Evolutionary conservation across 37 sponge, comb jelly and placozoan species (phyloP), one percentile per base, ranked within the genome.

Genomic region (Ephydatia muelleri): DNA sequence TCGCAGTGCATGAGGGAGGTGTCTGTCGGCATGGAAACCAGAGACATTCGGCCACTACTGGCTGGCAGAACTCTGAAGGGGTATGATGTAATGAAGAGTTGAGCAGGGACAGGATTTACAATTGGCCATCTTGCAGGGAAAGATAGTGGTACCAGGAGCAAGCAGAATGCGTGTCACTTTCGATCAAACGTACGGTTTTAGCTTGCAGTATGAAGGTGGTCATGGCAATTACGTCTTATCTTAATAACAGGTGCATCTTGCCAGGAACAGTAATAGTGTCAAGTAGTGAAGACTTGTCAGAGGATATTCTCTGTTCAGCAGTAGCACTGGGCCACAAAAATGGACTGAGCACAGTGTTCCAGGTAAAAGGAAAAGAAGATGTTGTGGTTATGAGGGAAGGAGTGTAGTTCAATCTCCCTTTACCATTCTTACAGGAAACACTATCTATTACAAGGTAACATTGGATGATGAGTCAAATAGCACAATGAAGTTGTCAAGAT

Each of bases 1-100:
- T 88, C 88, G 8, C 80, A 93, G 85, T 90, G 91, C 40, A 93
- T 93, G 94, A 81, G 81, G 35, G 87, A 87, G 38, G 87, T 93
- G 74, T 73, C 65, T 35, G 86, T 93, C 12, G 85, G 80, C 68
- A 90, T 65, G 25, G 82, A 87, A 39, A 65, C 29, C 9, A 73
- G 64, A 68, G 57, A 79, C 64, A 70, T 86, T 37, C 65, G 69
- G n/a, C 81, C 81, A 70, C 68, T 76, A 23, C 39, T 35, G 3
- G 83, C 68, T 31, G 84, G 73, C 27, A 78, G 35, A 36, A 49
- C 21, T 47, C 43, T 38, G 68, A 84, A 69, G 67, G 80, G 13
- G 84, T 84, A 64, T 79, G 84, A 49, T 34, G 72, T 73, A 27
- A 22, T 22, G n/a, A 73, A 28, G n/a, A 9, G 66, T 68, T 75